phyloP scores from a whole-genome alignment of 1,140 invertebrate species.

The Drosophila oshimai region DNA sequence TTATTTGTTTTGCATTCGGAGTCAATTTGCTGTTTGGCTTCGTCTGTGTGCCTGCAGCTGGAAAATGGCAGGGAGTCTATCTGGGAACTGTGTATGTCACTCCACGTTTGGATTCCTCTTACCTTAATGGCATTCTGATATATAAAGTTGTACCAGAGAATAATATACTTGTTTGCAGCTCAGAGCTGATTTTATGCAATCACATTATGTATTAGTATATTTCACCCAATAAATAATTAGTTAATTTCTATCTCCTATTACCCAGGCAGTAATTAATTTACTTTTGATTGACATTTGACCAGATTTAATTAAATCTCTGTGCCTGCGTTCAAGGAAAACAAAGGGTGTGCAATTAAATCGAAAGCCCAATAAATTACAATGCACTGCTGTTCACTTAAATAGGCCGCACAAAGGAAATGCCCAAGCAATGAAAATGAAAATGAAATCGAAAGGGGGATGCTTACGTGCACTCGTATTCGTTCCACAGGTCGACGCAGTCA shows the following conservation, averaged over 20 bases:
- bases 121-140: background rate
- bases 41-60: conserved; percentile 11
- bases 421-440: background rate
- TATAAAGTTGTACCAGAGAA: too few species aligned
- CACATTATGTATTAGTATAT: too few species aligned
- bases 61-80: background rate
- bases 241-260: background rate
- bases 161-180: background rate
- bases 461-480: conserved; percentile 88
- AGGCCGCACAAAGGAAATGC: background rate
- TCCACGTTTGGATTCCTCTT: background rate
- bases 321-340: background rate
- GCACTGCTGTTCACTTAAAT: background rate
- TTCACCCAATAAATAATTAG: too few species aligned
- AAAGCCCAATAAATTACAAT: background rate
- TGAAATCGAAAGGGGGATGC: conserved; percentile 39
- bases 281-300: background rate
- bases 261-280: background rate
- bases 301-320: background rate
- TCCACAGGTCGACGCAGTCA: conserved; percentile 88
- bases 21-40: conserved; percentile 51
- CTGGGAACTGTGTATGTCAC: background rate
- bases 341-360: background rate
- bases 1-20: conserved; percentile 64
- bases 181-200: background rate